Base-by-base conservation (phyloP, 2,888 invertebrate genomes). In the Drosophila longiperda region DNA sequence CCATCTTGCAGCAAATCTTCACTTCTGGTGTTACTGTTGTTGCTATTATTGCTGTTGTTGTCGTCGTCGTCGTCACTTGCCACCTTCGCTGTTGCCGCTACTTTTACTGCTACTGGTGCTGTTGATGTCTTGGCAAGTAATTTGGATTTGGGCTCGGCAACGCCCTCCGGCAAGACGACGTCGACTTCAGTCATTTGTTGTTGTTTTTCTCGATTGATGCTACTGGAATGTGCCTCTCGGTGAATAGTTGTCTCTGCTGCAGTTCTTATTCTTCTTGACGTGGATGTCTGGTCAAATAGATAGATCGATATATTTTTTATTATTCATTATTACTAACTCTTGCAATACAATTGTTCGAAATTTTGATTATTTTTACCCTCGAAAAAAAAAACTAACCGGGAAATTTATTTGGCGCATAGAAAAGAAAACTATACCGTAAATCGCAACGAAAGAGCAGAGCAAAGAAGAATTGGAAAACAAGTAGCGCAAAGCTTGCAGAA, bases 111-210 rank as follows among this genome's bases (percentile, higher is more conserved):
- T 52, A 63, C 26, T 58, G 50, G 42, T 66, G 53, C 75, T 72
- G 42, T 38, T 68, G 69, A 63, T 65, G 77, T 64, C 73, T 84
- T 89, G 77, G 89, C 81, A 72, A 83, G 89, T 53, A 78, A 68
- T 74, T 83, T 87, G 71, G 86, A 82, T 70, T 78, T 88, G 73
- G 86, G 82, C 82, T 83, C 78, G 75, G 89, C 80, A 78, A 90
- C 84, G 79, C 90, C 86, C 79, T 92, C 92, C 74, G 92, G 91
- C 83, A 91, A 89, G 70, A 84, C 90, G 81, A 89, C 87, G 82
- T 91, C 91, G 72, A 91, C 91, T 85, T 91, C 91, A 83, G 91
- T 91, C 91, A 91, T 91, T 89, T 87, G 90, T 72, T 73, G 72
- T 76, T 72, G 72, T 81, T 79, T 73, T 78, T 49, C 73, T 73